Base-by-base conservation (phyloP, 2,797 vertebrate species). In the Coccyzus lansbergi region DNA sequence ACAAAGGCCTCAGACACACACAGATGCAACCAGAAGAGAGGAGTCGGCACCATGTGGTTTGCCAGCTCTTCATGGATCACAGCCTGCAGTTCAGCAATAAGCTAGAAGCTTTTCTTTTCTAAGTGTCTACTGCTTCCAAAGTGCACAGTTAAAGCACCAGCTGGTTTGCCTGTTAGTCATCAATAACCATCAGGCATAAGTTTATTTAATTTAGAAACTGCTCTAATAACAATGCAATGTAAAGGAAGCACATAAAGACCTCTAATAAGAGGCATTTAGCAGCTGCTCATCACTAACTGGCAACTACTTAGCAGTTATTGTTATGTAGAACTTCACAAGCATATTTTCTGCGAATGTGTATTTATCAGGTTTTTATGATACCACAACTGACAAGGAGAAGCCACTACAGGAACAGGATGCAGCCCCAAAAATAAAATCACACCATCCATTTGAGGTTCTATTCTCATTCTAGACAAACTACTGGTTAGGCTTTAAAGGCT, bases 61-160 rank as follows among this genome's bases (percentile, higher is more conserved):
- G 77, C 93, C 74, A 93, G 92, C 89, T 94, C 92, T 94, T 75
- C 89, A 74, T 59, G 92, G 89, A 94, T 95, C 94, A 86, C 87
- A 93, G 92, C 89, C 76, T 83, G 34, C 72, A 52, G 22, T 20
- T 80, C 9, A 76, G 86, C 72, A 42, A 52, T 38, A 77, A 40
- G 33, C 59, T 17, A 86, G 20, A 65, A 65, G 34, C 62, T 58
- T 69, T 77, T 31, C 60, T 83, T 85, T 87, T 72, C 72, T 48
- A 90, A 90, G 59, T 70, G 76, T 90, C 59, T 76, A 3, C 52
- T 63, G 91, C 79, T 89, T 63, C 52, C 13, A 4, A 83, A 83
- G 12, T 4, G 16, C 62, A 56, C 26, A 26, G 40, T 42, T 88
- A 28, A 71, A 72, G 49, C 5, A 76, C 84, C 70, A 72, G 62